Conservation (phyloP, 1,140 invertebrate species). For the Heliconius melpomene region DNA sequence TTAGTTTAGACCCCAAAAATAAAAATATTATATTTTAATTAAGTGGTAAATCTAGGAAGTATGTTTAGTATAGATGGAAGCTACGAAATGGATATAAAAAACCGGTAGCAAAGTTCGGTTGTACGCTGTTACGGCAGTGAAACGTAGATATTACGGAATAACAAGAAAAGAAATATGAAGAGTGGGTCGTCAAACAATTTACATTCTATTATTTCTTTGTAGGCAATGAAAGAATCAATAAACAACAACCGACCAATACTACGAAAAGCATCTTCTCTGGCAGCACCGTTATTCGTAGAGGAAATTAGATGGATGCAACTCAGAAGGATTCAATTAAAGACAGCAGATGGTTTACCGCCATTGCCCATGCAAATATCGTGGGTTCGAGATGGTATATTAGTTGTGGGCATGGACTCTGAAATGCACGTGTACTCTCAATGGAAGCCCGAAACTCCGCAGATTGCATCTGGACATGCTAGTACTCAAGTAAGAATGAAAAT, state of each 20-base stretch:
- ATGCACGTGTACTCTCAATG: slow-evolving; percentile 99
- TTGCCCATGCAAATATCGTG: slow-evolving; percentile 99
- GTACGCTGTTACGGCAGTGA: too few species aligned
- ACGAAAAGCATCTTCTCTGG: slow-evolving; percentile 92
- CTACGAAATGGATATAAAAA: too few species aligned
- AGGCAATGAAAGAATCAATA: slow-evolving; percentile 90
- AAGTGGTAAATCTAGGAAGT: too few species aligned
- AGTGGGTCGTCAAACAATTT: too few species aligned
- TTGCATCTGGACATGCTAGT: slow-evolving; percentile 47
- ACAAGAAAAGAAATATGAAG: too few species aligned
- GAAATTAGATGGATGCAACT: slow-evolving; percentile 98
- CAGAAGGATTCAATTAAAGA: slow-evolving; percentile 93
- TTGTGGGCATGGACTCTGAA: slow-evolving; percentile 99
- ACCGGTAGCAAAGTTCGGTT: too few species aligned
- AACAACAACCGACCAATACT: slow-evolving; percentile 90
- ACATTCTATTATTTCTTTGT: slow-evolving; percentile 31
- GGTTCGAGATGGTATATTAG: slow-evolving; percentile 98
- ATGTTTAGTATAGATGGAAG: too few species aligned
- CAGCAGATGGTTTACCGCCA: slow-evolving; percentile 97
- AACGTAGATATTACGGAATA: too few species aligned
- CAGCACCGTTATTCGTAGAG: slow-evolving; percentile 91
- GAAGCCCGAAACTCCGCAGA: slow-evolving; percentile 87
- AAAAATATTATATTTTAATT: too few species aligned
- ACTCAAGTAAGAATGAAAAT: slow-evolving; percentile 48
- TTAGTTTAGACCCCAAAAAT: too few species aligned